These are phyloP conservation scores for Nezara viridula DNA, from an alignment of 2,888 invertebrate genomes.

Conservation along the genomic window DNA sequence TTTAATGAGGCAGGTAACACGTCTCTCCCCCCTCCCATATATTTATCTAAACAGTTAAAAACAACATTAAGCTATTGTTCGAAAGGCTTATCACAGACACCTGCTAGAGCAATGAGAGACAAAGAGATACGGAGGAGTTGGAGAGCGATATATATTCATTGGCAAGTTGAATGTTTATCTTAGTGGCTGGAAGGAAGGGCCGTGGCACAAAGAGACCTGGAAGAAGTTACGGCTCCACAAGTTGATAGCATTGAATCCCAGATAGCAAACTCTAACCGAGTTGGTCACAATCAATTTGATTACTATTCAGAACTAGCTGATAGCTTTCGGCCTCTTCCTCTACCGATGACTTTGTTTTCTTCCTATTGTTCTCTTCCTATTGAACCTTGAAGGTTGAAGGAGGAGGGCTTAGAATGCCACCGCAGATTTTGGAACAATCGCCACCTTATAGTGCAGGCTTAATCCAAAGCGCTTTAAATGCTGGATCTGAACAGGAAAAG, in stretches of 20 bases:
- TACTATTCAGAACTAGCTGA: slow-evolving; percentile 4
- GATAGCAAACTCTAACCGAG: slow-evolving; percentile 5
- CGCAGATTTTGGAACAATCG: not conserved
- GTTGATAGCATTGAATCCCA: slow-evolving; percentile 12
- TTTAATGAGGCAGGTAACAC: no score
- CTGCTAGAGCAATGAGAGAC: not conserved
- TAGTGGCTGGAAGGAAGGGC: not conserved
- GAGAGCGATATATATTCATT: slow-evolving; percentile 21
- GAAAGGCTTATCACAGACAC: no score
- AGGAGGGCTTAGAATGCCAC: not conserved
- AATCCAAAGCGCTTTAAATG: not conserved
- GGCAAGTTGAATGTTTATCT: slow-evolving; percentile 9
- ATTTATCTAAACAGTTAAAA: no score
- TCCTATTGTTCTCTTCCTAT: not conserved
- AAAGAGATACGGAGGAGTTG: not conserved
- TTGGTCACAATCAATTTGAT: slow-evolving; percentile 11
- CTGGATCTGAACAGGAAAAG: not conserved
- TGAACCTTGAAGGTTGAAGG: not conserved
- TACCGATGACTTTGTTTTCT: not conserved
- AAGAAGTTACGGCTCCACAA: not conserved
- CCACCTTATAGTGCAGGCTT: not conserved
- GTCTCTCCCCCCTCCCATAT: no score
- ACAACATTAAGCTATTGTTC: no score
- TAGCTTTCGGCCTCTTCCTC: not conserved
- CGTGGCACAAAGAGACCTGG: not conserved